Evolutionary conservation across 2,113 vertebrate genomes (phyloP).

Genomic region (Bubo blakistoni): DNA sequence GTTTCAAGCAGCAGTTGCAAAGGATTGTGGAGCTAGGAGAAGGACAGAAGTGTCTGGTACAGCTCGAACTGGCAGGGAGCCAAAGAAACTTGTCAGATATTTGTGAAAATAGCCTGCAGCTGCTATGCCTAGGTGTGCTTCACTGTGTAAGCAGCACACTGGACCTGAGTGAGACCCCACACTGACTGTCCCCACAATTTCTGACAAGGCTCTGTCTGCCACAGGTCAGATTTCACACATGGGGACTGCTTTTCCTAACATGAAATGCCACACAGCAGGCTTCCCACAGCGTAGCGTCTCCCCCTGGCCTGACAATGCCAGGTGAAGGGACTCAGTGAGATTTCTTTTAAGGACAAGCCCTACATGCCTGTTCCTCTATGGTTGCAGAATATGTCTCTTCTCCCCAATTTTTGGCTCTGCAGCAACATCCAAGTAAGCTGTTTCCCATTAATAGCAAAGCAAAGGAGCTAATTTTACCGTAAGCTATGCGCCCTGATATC

Average conservation of each 20-base stretch:
- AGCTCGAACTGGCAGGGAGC: conserved; percentile 63
- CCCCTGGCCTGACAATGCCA: neutral
- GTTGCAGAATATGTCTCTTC: neutral
- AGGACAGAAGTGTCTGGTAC: conserved; percentile 64
- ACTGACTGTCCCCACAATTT: conserved; percentile 17
- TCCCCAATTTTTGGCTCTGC: neutral
- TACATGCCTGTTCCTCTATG: neutral
- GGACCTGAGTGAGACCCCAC: neutral
- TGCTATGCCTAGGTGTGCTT: conserved; percentile 56
- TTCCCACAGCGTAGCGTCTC: neutral
- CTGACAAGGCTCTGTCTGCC: conserved; percentile 19
- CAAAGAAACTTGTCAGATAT: conserved; percentile 79
- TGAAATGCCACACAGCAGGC: neutral
- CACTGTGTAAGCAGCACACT: conserved; percentile 13
- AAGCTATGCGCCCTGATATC: neutral
- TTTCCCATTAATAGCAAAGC: neutral
- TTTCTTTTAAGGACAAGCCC: neutral
- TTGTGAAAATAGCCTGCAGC: conserved; percentile 80
- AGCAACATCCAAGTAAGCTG: neutral
- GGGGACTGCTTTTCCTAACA: neutral
- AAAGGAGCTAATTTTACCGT: neutral
- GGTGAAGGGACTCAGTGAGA: neutral
- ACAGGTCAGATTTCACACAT: conserved; percentile 47
- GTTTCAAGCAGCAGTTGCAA: conserved; percentile 62
- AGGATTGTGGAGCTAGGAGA: conserved; percentile 47